Conservation (phyloP, 2,113 vertebrate genomes). For the Lampris incognitus region DNA sequence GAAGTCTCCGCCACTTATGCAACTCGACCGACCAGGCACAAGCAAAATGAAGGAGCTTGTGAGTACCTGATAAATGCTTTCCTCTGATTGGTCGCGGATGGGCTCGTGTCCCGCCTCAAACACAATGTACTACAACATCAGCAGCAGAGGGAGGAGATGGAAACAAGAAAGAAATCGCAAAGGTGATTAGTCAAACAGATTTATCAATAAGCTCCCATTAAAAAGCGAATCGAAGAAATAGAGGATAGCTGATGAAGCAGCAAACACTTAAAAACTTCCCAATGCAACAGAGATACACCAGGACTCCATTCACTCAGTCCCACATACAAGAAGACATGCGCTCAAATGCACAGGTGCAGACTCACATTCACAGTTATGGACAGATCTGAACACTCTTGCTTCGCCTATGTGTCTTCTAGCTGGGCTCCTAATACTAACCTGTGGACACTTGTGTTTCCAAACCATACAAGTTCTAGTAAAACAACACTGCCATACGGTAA, state of each 20-base stretch:
- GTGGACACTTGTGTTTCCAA: conserved; percentile 7
- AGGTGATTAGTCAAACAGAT: conserved; percentile 79
- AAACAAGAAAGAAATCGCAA: conserved; percentile 67
- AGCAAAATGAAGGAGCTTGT: conserved; percentile 64
- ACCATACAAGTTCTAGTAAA: conserved; percentile 3
- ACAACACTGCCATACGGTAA: conserved; percentile 13
- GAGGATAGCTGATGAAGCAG: conserved; percentile 19
- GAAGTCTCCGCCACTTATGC: conserved; percentile 4
- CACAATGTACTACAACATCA: conserved; percentile 98
- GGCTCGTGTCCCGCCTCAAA: conserved; percentile 99
- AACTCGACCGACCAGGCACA: conserved; percentile 51
- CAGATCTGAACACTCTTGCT: conserved; percentile 46
- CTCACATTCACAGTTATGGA: conserved; percentile 18
- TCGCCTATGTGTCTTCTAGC: conserved; percentile 32
- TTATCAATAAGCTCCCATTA: conserved; percentile 46
- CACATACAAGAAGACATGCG: conserved; percentile 51
- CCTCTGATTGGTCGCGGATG: conserved; percentile 98
- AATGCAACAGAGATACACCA: conserved; percentile 33
- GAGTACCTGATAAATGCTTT: conserved; percentile 99
- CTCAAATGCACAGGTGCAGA: conserved; percentile 27
- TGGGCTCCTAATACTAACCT: conserved; percentile 18
- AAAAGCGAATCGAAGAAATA: conserved; percentile 41
- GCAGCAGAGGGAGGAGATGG: conserved; percentile 78
- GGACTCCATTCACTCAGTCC: conserved; percentile 39
- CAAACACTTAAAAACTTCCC: conserved; percentile 9